phyloP scores from a whole-genome alignment of 2,888 invertebrate genomes.

The Dryocosmus kuriphilus region DNA sequence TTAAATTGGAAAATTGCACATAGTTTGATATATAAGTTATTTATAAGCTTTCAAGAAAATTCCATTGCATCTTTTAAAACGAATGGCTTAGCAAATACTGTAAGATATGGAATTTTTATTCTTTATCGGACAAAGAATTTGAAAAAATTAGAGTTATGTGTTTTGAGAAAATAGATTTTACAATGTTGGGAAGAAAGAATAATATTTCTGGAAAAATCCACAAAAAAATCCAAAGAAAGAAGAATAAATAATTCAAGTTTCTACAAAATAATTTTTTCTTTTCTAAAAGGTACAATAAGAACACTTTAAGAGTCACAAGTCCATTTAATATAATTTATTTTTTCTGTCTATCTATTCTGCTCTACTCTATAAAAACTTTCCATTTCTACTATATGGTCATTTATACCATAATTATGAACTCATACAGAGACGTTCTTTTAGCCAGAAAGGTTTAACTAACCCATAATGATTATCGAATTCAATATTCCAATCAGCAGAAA shows the following conservation, averaged over 20 bases:
- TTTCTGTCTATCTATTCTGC: background rate
- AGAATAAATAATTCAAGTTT: background rate
- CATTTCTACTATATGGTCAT: too few relatives aligned
- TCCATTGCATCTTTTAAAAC: too few relatives aligned
- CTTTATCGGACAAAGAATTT: too few relatives aligned
- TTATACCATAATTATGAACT: too few relatives aligned
- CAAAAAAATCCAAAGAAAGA: background rate
- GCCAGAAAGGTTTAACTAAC: background rate
- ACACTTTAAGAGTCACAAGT: background rate
- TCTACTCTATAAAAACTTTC: constrained; percentile 10
- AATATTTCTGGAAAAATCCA: background rate
- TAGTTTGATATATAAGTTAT: too few relatives aligned
- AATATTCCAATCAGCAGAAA: background rate
- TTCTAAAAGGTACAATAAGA: constrained; percentile 24
- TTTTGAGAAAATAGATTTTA: too few relatives aligned
- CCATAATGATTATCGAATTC: background rate
- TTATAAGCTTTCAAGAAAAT: too few relatives aligned
- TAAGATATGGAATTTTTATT: too few relatives aligned
- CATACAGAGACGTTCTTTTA: background rate
- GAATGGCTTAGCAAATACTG: too few relatives aligned
- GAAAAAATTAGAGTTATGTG: too few relatives aligned
- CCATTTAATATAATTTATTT: constrained; percentile 3
- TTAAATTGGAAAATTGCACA: too few relatives aligned
- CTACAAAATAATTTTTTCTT: constrained; percentile 9
- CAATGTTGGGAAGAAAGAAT: background rate